Base-by-base conservation (phyloP, 2,113 vertebrate species). In the Hypanus sabinus region DNA sequence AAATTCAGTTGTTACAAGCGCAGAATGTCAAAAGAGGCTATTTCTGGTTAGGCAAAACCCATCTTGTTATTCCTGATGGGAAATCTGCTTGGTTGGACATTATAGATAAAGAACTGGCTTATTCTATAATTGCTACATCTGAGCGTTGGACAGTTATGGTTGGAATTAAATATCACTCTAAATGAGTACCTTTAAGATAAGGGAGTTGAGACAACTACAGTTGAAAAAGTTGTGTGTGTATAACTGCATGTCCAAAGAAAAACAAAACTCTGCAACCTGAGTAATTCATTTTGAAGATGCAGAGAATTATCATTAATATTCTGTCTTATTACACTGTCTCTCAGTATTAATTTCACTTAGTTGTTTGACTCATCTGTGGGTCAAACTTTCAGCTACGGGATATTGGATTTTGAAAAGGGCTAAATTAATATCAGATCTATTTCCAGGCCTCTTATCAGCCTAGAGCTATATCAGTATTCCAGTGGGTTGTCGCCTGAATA, bases 341-440 rank as follows among this genome's bases (percentile, higher is more conserved):
- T n/a, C n/a, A 22, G 9, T 24, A 73, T 93, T 93, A 71, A 46
- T 93, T 93, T 93, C 90, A 93, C 18, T 91, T 71, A 71, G 90
- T 38, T 0, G 18, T 36, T 22, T 71, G 90, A 93, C 0, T 93
- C 68, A 93, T 70, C 33, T 38, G 4, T 93, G 90, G 62, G 68
- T 93, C 36, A 93, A 93, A 71, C 18, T 68, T 38, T 14, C 65
- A 36, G 68, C 68, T 73, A 38, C 10, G 33, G 33, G 24, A 46
- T 36, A 91, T 91, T 91, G 65, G 90, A 46, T 93, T 93, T 27
- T 22, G 68, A 93, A 71, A 73, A 46, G 33, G n/a, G 46, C 70
- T 93, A 46, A 93, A 93, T 71, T 93, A 93, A 93, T 71, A 6
- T 68, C 62, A 71, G 36, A 71, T 93, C 90, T 73, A 93, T 93